Evolutionary conservation across 1,140 invertebrate species (phyloP).

Genomic region (Brachionus koreanus): DNA sequence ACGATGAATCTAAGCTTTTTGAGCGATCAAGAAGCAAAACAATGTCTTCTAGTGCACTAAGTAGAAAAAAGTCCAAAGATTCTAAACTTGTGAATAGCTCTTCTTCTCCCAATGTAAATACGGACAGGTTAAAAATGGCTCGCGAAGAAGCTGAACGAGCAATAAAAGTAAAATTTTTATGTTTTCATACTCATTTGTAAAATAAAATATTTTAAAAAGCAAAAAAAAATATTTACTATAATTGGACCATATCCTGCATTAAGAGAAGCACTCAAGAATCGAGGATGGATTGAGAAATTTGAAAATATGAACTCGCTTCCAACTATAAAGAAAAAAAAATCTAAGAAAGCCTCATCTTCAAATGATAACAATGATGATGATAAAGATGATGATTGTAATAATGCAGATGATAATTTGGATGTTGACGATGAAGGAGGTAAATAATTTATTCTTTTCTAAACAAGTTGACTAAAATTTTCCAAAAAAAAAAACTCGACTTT

Average conservation of each 20-base stretch:
- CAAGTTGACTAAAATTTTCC: too few species aligned
- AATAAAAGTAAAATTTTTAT: constrained; percentile 33
- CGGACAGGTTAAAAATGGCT: constrained; percentile 42
- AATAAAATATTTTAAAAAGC: constrained; percentile 49
- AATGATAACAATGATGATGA: constrained; percentile 48
- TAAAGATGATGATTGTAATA: constrained; percentile 53
- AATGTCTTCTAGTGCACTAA: background rate
- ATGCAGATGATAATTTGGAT: constrained; percentile 50
- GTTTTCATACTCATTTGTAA: constrained; percentile 26
- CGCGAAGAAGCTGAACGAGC: constrained; percentile 44
- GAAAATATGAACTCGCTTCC: constrained; percentile 47
- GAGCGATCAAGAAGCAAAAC: constrained; percentile 10
- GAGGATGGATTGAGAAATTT: constrained; percentile 63
- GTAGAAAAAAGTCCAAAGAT: background rate
- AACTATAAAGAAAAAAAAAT: constrained; percentile 45
- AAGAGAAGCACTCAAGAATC: constrained; percentile 56
- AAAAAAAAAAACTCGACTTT: too few species aligned
- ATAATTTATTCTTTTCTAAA: background rate
- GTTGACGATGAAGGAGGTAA: constrained; percentile 50
- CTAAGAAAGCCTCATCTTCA: constrained; percentile 21
- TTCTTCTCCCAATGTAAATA: background rate
- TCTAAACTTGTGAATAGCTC: background rate
- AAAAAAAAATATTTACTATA: constrained; percentile 61
- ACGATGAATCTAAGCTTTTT: constrained; percentile 14
- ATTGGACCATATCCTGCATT: constrained; percentile 61